These are phyloP conservation scores for Pachyramphus minor DNA, from an alignment of 2,113 vertebrate genomes.

Conservation along the genomic window DNA sequence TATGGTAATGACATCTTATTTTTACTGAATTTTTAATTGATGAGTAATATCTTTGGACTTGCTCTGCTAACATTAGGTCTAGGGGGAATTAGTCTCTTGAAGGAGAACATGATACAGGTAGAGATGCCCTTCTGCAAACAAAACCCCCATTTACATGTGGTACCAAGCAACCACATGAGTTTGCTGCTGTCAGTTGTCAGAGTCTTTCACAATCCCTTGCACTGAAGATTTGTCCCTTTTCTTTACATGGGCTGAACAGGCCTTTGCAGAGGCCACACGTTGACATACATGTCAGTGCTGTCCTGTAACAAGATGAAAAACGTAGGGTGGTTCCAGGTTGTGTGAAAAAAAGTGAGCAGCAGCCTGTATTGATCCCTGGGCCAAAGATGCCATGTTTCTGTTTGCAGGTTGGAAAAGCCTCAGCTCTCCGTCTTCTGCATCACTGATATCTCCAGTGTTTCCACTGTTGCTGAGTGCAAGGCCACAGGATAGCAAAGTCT, in stretches of 20 bases:
- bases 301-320: neutral
- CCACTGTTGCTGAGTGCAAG: neutral
- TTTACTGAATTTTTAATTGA: constrained; percentile 55
- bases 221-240: neutral
- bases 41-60: neutral
- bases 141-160: neutral
- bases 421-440: neutral
- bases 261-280: neutral
- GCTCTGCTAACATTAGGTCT: neutral
- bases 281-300: neutral
- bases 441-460: neutral
- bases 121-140: neutral
- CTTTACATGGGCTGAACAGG: neutral
- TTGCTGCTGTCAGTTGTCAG: neutral
- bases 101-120: neutral
- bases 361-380: neutral
- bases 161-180: neutral
- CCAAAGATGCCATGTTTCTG: fast-evolving
- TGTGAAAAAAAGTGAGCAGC: neutral
- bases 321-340: neutral
- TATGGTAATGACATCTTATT: constrained; percentile 42
- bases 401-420: neutral
- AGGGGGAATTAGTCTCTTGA: constrained; percentile 11
- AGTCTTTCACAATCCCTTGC: neutral
- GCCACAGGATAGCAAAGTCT: neutral